These are phyloP conservation scores for Smutsia gigantea DNA, from an alignment of 2,797 vertebrate species.

Conservation along the genomic window DNA sequence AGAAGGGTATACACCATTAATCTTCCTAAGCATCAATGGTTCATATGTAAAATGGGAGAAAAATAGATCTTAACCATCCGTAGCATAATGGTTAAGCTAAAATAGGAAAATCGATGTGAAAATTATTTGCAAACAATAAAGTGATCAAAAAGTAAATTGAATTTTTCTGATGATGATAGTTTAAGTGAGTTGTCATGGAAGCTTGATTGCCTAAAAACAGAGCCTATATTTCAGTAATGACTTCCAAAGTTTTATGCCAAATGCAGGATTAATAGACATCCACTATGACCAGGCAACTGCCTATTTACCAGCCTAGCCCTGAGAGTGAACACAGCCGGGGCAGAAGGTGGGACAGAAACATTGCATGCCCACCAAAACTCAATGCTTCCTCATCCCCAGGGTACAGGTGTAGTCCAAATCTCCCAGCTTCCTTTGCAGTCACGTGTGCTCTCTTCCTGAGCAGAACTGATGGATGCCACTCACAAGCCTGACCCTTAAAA, in stretches of 20 bases:
- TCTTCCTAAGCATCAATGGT: not conserved
- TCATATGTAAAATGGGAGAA: not conserved
- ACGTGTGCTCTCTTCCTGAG: not conserved
- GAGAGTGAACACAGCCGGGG: not conserved
- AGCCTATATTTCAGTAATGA: not conserved
- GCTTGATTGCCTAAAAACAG: not conserved
- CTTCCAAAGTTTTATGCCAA: not conserved
- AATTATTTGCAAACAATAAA: constrained; percentile 9
- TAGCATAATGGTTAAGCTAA: not conserved
- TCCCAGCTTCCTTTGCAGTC: not conserved
- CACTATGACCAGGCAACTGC: not conserved
- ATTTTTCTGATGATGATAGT: not conserved
- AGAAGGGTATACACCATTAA: not conserved
- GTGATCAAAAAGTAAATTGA: not conserved
- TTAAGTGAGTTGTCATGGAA: not conserved
- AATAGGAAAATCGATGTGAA: not conserved
- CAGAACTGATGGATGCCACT: not conserved
- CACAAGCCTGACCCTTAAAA: not conserved
- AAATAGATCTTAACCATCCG: not conserved
- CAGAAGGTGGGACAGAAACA: not conserved
- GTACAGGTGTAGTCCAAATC: not conserved
- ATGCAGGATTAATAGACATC: not conserved
- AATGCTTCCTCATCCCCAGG: accelerated
- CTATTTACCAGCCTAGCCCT: not conserved
- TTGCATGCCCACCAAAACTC: not conserved